Conservation (phyloP, 2,113 vertebrate genomes). For the Blennius ocellaris region DNA sequence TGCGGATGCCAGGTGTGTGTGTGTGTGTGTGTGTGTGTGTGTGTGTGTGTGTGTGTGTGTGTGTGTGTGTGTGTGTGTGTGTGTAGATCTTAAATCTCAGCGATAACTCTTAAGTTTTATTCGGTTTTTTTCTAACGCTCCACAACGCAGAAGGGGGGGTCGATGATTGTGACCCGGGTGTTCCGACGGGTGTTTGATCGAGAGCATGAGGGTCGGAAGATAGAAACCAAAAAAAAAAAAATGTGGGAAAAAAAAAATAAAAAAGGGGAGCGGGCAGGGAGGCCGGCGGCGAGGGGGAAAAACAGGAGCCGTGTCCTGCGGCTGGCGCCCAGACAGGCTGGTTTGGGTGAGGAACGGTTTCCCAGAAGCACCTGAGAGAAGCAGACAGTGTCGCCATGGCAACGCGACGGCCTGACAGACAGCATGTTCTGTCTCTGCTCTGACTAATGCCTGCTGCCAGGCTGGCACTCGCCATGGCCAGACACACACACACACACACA, state of each 20-base stretch:
- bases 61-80: not conserved
- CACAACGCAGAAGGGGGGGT: conserved; percentile 27
- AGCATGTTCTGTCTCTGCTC: conserved; percentile 80
- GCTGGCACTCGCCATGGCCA: conserved; percentile 69
- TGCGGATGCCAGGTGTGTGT: conserved; percentile 25
- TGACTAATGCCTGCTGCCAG: conserved; percentile 83
- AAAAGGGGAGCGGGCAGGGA: not conserved
- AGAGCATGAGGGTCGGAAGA: conserved; percentile 23
- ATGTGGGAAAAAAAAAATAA: conserved; percentile 40
- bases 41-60: no score
- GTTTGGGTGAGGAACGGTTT: conserved; percentile 78
- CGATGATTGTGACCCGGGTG: conserved; percentile 22
- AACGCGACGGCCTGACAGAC: conserved; percentile 78
- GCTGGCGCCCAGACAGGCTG: conserved; percentile 69
- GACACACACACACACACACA: conserved; percentile 35
- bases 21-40: not conserved
- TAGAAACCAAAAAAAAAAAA: conserved; percentile 32
- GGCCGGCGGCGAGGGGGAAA: conserved; percentile 14
- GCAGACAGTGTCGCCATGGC: conserved; percentile 77
- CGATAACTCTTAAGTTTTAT: conserved; percentile 19
- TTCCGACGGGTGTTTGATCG: conserved; percentile 47
- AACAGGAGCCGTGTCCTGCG: conserved; percentile 50
- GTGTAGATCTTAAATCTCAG: conserved; percentile 21
- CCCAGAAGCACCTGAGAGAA: conserved; percentile 80
- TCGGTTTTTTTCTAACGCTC: conserved; percentile 18